Evolutionary conservation across 2,113 vertebrate genomes (phyloP).

Genomic region (Phrynosoma blainvillii): DNA sequence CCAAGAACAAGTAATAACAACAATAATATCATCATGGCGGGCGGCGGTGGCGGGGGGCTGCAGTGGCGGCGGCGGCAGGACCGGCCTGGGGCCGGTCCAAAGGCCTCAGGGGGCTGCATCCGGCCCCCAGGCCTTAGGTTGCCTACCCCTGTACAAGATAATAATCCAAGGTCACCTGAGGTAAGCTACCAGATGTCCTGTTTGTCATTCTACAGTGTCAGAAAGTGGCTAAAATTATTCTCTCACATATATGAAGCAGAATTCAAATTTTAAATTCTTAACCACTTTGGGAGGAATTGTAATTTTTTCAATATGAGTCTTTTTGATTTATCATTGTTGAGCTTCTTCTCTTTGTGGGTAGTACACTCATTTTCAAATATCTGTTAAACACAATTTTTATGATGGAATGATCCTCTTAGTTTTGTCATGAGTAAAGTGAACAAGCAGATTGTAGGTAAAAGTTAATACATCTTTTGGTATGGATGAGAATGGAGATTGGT

Average conservation of each 20-base stretch:
- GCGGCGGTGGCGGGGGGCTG: no score
- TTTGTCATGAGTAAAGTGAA: background rate
- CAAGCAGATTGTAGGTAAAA: conserved; percentile 5
- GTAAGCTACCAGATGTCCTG: conserved; percentile 45
- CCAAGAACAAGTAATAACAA: no score
- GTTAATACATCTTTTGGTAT: conserved; percentile 1
- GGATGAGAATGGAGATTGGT: background rate
- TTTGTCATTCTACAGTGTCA: background rate
- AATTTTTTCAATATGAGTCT: background rate
- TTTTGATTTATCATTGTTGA: background rate
- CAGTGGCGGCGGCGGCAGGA: no score
- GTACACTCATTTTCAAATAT: background rate
- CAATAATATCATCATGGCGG: no score
- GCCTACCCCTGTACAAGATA: background rate
- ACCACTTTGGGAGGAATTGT: background rate
- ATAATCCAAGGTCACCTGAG: conserved; percentile 25
- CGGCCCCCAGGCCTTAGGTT: no score
- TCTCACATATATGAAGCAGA: background rate
- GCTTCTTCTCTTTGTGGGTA: background rate
- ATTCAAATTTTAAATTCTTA: background rate
- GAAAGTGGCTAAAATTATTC: conserved; percentile 8
- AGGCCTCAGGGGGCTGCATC: no score
- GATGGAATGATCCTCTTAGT: conserved; percentile 1
- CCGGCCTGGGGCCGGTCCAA: no score
- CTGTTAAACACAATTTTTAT: background rate